Percentiles rank a stretch among this genome's conserved stretches.
These are phyloP conservation scores for Agrotis exclamationis DNA, from an alignment of 2,888 invertebrate species.

Conservation along the genomic window DNA sequence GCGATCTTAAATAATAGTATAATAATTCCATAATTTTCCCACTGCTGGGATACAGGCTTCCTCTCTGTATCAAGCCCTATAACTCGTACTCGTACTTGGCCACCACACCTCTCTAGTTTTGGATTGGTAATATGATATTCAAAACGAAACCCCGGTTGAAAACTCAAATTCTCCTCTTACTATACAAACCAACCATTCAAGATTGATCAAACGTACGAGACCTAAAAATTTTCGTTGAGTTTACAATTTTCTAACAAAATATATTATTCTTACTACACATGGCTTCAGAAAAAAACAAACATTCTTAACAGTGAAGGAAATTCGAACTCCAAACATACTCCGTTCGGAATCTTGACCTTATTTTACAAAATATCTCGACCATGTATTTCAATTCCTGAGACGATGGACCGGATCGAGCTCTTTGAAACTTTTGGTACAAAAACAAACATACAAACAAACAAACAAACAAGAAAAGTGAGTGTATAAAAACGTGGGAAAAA, in stretches of 20 bases:
- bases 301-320: constrained; percentile 24
- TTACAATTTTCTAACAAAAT: constrained; percentile 20
- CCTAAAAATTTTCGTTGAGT: neutral
- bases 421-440: constrained; percentile 38
- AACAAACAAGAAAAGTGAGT: no score
- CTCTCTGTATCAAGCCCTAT: no score
- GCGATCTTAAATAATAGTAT: no score
- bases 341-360: constrained; percentile 32
- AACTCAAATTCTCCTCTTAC: neutral
- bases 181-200: neutral
- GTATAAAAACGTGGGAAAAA: no score
- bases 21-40: no score
- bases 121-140: no score
- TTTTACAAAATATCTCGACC: constrained; percentile 45
- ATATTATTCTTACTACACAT: constrained; percentile 1
- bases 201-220: neutral
- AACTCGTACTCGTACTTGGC: no score
- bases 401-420: constrained; percentile 22
- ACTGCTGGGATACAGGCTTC: no score
- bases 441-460: no score
- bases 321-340: constrained; percentile 34
- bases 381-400: constrained; percentile 39
- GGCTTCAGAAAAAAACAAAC: constrained; percentile 26
- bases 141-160: neutral
- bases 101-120: no score